Evolutionary conservation across 2,797 vertebrate genomes (phyloP).

Genomic region (Notamacropus eugenii): DNA sequence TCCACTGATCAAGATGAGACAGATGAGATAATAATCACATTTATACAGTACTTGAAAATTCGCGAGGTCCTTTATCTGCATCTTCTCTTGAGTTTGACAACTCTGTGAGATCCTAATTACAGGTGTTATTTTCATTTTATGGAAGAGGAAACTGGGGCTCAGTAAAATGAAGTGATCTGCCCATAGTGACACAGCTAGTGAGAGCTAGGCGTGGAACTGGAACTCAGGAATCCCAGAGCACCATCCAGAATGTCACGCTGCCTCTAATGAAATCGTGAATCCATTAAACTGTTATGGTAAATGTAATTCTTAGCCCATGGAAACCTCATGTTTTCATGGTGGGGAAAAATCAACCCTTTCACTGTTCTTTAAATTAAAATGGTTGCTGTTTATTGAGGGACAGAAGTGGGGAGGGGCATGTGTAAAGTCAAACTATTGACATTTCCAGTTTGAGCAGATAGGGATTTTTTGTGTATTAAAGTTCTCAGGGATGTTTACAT

Average conservation of each 20-base stretch:
- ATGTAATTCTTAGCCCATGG: background rate
- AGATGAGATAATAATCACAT: background rate
- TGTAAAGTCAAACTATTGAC: background rate
- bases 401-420: background rate
- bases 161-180: background rate
- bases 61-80: background rate
- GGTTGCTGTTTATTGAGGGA: background rate
- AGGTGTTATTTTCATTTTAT: background rate
- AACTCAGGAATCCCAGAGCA: background rate
- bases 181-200: background rate
- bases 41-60: background rate
- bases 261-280: background rate
- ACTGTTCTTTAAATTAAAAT: conserved; percentile 1
- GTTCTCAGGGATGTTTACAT: conserved; percentile 62
- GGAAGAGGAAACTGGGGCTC: background rate
- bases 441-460: conserved; percentile 16
- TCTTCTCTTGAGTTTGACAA: background rate
- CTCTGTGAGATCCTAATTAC: background rate
- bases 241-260: background rate
- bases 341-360: background rate
- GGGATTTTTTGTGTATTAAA: conserved; percentile 58
- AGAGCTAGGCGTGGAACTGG: background rate
- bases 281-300: background rate
- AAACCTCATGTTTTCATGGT: background rate
- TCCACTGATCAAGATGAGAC: background rate